Evolutionary conservation across 2,797 vertebrate genomes (phyloP).

Genomic region (Eulemur rubriventer): DNA sequence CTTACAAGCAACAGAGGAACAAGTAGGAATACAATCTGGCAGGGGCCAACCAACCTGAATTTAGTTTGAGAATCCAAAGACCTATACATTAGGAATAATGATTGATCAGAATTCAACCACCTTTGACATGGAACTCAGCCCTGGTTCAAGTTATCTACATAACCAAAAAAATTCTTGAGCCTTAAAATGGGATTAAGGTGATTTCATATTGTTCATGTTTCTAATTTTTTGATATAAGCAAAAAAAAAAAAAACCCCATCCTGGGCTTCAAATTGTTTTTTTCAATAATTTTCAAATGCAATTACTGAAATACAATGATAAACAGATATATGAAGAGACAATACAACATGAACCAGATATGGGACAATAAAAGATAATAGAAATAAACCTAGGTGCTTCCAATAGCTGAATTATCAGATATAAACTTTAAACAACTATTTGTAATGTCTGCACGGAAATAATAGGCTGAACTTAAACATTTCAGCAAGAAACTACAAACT

Average conservation of each 20-base stretch:
- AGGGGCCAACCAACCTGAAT: not conserved
- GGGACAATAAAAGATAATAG: not conserved
- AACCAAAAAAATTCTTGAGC: not conserved
- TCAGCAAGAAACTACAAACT: conserved; percentile 28
- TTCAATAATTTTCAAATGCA: conserved; percentile 21
- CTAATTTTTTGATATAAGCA: not conserved
- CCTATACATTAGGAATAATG: not conserved
- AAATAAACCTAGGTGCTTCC: not conserved
- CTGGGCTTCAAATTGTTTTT: not conserved
- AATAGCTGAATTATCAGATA: not conserved
- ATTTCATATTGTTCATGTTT: conserved; percentile 27
- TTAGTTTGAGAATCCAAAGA: not conserved
- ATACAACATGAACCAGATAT: not conserved
- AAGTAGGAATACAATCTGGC: not conserved
- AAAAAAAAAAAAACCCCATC: not conserved
- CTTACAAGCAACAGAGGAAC: not conserved
- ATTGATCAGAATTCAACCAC: not conserved
- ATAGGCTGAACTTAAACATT: conserved; percentile 11
- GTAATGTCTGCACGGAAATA: not conserved
- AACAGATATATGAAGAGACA: conserved; percentile 16
- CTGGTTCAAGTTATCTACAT: not conserved
- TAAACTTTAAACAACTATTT: conserved; percentile 6
- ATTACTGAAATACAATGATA: not conserved
- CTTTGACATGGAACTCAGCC: not conserved
- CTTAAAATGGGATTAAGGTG: not conserved